These are phyloP conservation scores for Forbesichthys agassizii DNA, from an alignment of 2,113 vertebrate species.

Conservation along the genomic window DNA sequence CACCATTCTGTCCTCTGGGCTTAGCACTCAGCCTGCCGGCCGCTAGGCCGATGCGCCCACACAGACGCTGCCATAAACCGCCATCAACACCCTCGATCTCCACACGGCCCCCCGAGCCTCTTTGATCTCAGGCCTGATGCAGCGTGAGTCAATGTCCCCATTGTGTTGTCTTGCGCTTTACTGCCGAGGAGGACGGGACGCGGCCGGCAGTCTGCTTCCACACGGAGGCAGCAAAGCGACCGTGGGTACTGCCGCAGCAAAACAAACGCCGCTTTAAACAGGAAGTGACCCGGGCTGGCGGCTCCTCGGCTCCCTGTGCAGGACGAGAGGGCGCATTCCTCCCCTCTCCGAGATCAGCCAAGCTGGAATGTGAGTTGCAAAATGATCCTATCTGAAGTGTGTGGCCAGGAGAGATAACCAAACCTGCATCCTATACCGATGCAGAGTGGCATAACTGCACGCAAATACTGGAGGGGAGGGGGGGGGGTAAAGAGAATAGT, in stretches of 20 bases:
- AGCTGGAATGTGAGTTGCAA: slow-evolving; percentile 60
- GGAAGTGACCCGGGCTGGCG: background rate
- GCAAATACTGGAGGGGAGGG: background rate
- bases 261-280: slow-evolving; percentile 8
- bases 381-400: slow-evolving; percentile 46
- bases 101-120: slow-evolving; percentile 24
- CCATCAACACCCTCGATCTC: slow-evolving; percentile 44
- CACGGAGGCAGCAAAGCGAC: slow-evolving; percentile 9
- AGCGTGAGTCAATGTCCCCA: slow-evolving; percentile 31
- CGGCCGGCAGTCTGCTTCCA: slow-evolving; percentile 15
- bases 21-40: slow-evolving; percentile 34
- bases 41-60: slow-evolving; percentile 53
- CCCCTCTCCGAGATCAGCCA: slow-evolving; percentile 41
- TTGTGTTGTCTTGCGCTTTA: slow-evolving; percentile 46
- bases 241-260: slow-evolving; percentile 12
- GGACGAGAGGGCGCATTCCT: slow-evolving; percentile 52
- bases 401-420: slow-evolving; percentile 1
- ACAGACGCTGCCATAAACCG: slow-evolving; percentile 64
- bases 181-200: slow-evolving; percentile 10
- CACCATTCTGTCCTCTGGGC: slow-evolving; percentile 55
- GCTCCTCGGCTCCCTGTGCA: background rate
- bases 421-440: slow-evolving; percentile 11
- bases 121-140: slow-evolving; percentile 58
- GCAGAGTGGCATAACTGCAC: slow-evolving; percentile 2
- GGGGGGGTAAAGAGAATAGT: slow-evolving; percentile 17